Evolutionary conservation across 1,140 invertebrate genomes (phyloP).

Genomic region (Rhopalosiphum padi): DNA sequence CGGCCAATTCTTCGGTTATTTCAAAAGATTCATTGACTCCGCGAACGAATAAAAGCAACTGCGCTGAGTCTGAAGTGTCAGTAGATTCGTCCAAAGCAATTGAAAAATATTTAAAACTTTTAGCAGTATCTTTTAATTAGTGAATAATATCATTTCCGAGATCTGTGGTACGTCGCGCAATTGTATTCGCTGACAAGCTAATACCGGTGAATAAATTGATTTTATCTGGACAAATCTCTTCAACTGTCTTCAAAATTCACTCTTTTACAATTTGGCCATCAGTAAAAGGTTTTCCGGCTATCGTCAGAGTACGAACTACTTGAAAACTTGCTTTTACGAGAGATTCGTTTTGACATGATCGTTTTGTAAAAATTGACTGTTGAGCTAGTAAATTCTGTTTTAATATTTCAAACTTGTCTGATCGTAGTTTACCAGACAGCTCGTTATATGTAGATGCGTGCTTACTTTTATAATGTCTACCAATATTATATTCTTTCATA

Average conservation of each 20-base stretch:
- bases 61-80: background rate
- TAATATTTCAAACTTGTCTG: background rate
- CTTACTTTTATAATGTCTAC: background rate
- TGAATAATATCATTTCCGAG: slow-evolving; percentile 9
- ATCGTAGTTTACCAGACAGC: background rate
- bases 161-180: background rate
- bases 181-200: slow-evolving; percentile 13
- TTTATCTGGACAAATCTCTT: slow-evolving; percentile 21
- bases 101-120: slow-evolving; percentile 15
- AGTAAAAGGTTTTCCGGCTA: background rate
- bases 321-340: slow-evolving; percentile 8
- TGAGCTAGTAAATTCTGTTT: slow-evolving; percentile 23
- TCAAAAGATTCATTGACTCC: background rate
- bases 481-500: slow-evolving; percentile 12
- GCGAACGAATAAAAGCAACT: background rate
- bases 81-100: slow-evolving; percentile 9
- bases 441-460: slow-evolving; percentile 5
- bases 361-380: slow-evolving; percentile 10
- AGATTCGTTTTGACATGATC: background rate
- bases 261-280: background rate
- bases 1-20: slow-evolving; percentile 26
- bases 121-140: background rate
- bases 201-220: background rate
- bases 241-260: background rate
- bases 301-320: background rate